phyloP scores from a whole-genome alignment of 2,113 vertebrate species.

The Onychorhynchus coronatus region DNA sequence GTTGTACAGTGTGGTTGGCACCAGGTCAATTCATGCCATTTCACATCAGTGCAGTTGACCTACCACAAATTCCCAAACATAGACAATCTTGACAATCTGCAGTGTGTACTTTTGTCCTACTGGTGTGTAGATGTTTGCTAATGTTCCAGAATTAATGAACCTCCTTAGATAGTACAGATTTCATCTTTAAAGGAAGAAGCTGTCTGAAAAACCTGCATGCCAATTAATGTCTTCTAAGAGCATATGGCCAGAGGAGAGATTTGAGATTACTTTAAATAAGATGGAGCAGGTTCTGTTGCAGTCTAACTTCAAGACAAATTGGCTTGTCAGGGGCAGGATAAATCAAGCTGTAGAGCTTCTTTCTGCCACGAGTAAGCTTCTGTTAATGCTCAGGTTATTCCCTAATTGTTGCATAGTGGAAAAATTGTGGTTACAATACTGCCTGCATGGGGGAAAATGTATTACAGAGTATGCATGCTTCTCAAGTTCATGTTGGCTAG shows the following conservation, averaged over 20 bases:
- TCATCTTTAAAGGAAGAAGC: background rate
- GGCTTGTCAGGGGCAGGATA: background rate
- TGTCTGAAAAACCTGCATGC: background rate
- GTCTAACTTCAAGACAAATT: background rate
- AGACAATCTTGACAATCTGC: background rate
- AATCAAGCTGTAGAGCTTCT: background rate
- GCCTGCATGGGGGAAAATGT: background rate
- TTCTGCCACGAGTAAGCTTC: background rate
- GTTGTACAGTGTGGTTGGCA: background rate
- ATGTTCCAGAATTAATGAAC: background rate
- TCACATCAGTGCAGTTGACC: background rate
- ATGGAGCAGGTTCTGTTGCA: background rate
- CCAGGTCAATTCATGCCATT: background rate
- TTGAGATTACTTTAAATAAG: background rate
- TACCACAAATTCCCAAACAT: background rate
- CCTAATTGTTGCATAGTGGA: background rate
- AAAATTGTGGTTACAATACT: background rate
- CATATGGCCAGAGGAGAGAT: background rate
- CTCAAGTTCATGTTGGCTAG: background rate
- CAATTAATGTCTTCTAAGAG: background rate
- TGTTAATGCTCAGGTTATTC: background rate
- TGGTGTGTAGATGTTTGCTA: background rate
- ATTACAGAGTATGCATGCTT: background rate
- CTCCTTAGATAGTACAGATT: background rate
- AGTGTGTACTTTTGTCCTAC: background rate